phyloP scores from a whole-genome alignment of 2,113 vertebrate genomes.

The Apodemus speciosus region DNA sequence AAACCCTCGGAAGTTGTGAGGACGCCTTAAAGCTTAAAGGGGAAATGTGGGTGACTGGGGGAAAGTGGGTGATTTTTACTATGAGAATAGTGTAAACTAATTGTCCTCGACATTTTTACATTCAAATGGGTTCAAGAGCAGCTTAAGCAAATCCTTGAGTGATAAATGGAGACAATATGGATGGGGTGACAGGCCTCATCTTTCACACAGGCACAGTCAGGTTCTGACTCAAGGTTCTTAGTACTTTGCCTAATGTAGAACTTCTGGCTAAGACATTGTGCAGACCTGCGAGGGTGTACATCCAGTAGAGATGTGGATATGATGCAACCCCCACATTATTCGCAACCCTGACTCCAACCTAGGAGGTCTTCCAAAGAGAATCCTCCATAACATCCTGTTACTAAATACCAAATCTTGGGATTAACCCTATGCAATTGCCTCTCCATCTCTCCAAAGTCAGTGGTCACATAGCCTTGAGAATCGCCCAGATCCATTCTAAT shows the following conservation, averaged over 20 bases:
- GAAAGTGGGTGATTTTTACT: constrained; percentile 1
- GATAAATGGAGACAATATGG: not conserved
- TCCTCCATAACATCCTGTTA: not conserved
- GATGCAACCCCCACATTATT: not conserved
- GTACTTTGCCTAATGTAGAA: constrained; percentile 17
- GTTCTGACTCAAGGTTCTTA: not conserved
- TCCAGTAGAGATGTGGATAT: not conserved
- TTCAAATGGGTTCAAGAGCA: not conserved
- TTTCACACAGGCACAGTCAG: not conserved
- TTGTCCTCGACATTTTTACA: not conserved
- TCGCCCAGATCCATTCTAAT: constrained; percentile 36
- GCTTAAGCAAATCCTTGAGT: constrained; percentile 13
- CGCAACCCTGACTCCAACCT: not conserved
- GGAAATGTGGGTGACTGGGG: not conserved
- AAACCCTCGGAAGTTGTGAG: not conserved
- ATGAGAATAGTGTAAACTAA: not conserved
- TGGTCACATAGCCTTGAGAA: constrained; percentile 46
- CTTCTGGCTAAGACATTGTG: not conserved
- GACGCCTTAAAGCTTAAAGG: not conserved
- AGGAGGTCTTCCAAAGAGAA: not conserved
- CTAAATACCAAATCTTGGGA: not conserved
- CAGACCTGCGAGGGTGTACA: not conserved
- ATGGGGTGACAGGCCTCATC: not conserved
- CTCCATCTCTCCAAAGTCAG: not conserved
- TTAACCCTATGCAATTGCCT: not conserved